A percentile compares a stretch with the other conserved stretches of the same genome.
phyloP scores from a whole-genome alignment of 2,113 vertebrate species.

The Pao palembangensis region DNA sequence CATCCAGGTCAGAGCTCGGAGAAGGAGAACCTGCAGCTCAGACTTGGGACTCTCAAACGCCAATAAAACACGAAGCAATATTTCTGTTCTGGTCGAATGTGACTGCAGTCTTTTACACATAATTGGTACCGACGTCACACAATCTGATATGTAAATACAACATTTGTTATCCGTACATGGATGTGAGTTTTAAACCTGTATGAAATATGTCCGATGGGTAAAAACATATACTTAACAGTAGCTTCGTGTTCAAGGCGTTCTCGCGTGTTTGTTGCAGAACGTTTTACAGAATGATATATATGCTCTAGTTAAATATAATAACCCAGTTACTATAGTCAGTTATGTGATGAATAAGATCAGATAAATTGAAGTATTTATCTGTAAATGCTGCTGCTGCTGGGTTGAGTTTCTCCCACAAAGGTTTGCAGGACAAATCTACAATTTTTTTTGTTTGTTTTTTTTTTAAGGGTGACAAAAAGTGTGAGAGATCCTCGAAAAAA shows the following conservation, averaged over 20 bases:
- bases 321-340: neutral
- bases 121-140: neutral
- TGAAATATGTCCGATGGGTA: neutral
- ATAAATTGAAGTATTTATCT: neutral
- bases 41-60: constrained; percentile 15
- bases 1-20: constrained; percentile 3
- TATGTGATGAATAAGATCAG: neutral
- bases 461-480: neutral
- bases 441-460: no score
- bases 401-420: neutral
- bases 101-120: neutral
- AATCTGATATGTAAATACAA: constrained; percentile 20
- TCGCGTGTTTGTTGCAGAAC: constrained; percentile 17
- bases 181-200: constrained; percentile 31
- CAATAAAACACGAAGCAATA: constrained; percentile 54
- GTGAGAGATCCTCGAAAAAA: neutral
- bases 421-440: neutral
- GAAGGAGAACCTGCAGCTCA: neutral
- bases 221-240: constrained; percentile 37
- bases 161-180: constrained; percentile 36
- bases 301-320: constrained; percentile 29
- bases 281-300: constrained; percentile 41
- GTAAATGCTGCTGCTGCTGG: no score
- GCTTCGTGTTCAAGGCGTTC: constrained; percentile 28
- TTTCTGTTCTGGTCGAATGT: constrained; percentile 3